These are phyloP conservation scores for Cyprinodon tularosa DNA, from an alignment of 2,113 vertebrate genomes.

Conservation along the genomic window DNA sequence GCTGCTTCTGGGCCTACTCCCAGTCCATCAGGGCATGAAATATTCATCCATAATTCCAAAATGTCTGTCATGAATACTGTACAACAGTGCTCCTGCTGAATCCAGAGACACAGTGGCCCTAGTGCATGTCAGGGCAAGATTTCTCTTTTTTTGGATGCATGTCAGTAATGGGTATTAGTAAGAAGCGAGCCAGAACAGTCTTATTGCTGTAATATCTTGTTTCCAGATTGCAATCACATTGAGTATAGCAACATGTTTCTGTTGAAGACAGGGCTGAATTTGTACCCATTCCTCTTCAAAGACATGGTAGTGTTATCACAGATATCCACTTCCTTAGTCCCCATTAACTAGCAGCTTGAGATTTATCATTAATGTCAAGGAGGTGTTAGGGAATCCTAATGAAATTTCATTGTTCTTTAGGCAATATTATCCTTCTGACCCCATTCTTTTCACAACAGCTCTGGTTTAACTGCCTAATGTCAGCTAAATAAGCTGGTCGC, in stretches of 20 bases:
- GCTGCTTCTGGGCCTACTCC: conserved; percentile 47
- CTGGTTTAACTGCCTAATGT: conserved; percentile 68
- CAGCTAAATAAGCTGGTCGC: conserved; percentile 63
- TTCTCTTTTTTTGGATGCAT: conserved; percentile 15
- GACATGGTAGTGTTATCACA: conserved; percentile 54
- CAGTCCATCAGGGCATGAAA: conserved; percentile 70
- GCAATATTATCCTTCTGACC: conserved; percentile 69
- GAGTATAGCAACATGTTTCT: conserved; percentile 44
- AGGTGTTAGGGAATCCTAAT: conserved; percentile 74
- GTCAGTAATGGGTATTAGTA: conserved; percentile 10
- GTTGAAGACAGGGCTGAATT: conserved; percentile 38
- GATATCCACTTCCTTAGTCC: conserved; percentile 61
- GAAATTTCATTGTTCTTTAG: conserved; percentile 75
- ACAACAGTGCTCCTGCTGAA: conserved; percentile 23
- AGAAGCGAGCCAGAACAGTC: conserved; percentile 21
- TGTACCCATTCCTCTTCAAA: conserved; percentile 34
- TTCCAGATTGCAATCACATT: conserved; percentile 40
- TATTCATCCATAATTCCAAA: conserved; percentile 70
- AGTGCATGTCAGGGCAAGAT: conserved; percentile 9
- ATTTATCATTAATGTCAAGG: conserved; percentile 76
- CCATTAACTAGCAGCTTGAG: conserved; percentile 61
- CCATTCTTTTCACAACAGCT: conserved; percentile 57
- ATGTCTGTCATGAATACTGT: conserved; percentile 62
- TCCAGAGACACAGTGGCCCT: conserved; percentile 14
- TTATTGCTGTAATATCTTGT: conserved; percentile 37